A percentile compares a stretch with the other conserved stretches of the same genome.
These are phyloP conservation scores for Monopis laevigella DNA, from an alignment of 2,888 invertebrate genomes.

Conservation along the genomic window DNA sequence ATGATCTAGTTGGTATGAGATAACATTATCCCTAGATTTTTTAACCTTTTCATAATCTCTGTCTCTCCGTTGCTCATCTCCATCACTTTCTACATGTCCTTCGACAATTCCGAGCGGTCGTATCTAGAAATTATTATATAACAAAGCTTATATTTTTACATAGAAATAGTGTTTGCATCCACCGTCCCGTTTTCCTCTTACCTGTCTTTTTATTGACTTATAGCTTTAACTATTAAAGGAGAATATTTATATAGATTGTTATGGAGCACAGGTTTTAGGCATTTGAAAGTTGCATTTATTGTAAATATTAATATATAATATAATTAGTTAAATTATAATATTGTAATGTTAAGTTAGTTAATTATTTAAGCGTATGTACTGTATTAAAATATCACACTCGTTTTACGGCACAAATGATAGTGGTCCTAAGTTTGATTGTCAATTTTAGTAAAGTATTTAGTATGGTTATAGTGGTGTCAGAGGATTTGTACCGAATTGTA, in stretches of 20 bases:
- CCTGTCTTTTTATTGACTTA: slow-evolving; percentile 42
- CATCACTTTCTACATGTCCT: too few species aligned
- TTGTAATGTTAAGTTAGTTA: slow-evolving; percentile 23
- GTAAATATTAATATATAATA: slow-evolving; percentile 56
- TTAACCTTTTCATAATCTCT: too few species aligned
- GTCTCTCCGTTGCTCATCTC: too few species aligned
- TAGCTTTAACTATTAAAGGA: slow-evolving; percentile 55
- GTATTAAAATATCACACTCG: slow-evolving; percentile 53
- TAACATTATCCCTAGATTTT: too few species aligned
- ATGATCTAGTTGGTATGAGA: too few species aligned
- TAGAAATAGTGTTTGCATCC: slow-evolving; percentile 34
- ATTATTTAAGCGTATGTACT: slow-evolving; percentile 42
- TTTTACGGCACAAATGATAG: slow-evolving; percentile 66
- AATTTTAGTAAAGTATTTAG: slow-evolving; percentile 52
- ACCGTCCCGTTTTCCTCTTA: slow-evolving; percentile 64
- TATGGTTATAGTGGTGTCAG: slow-evolving; percentile 19
- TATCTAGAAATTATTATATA: too few species aligned
- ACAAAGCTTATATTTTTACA: slow-evolving; percentile 54
- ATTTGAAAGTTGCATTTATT: slow-evolving; percentile 61
- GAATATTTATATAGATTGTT: slow-evolving; percentile 60
- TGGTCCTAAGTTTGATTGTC: slow-evolving; percentile 56
- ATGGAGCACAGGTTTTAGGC: slow-evolving; percentile 65
- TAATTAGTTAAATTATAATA: slow-evolving; percentile 21
- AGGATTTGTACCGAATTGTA: too few species aligned
- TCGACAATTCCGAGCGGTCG: too few species aligned